Percentiles rank a stretch among this genome's conserved stretches.
These are phyloP conservation scores for Numenius phaeopus DNA, from an alignment of 2,797 vertebrate genomes.

Conservation along the genomic window DNA sequence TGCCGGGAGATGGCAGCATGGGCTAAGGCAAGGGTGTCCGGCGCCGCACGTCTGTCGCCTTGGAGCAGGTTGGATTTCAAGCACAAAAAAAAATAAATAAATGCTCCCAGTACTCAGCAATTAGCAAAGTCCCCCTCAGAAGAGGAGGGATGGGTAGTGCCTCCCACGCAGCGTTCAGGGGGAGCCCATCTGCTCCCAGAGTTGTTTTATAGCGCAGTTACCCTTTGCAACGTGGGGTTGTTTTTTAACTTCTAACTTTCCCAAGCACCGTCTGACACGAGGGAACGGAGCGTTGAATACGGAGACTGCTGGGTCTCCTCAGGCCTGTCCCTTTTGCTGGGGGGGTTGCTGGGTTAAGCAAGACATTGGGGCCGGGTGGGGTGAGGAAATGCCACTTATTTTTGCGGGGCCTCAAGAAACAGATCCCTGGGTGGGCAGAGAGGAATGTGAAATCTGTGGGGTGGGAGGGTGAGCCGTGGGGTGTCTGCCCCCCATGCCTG, in stretches of 20 bases:
- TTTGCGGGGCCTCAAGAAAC: accelerated
- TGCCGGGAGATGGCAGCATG: constrained; percentile 79
- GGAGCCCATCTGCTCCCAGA: not conserved
- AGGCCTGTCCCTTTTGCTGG: not conserved
- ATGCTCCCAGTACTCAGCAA: accelerated
- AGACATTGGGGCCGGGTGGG: not conserved
- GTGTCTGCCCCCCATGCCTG: accelerated
- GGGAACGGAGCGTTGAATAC: accelerated
- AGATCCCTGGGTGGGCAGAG: accelerated
- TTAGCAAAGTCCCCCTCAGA: not conserved
- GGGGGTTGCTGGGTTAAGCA: not conserved
- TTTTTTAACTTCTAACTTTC: not conserved
- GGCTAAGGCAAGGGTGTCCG: not conserved
- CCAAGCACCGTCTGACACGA: accelerated
- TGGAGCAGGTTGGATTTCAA: not conserved
- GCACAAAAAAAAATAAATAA: not conserved
- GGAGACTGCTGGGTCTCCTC: not conserved
- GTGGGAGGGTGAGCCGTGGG: accelerated
- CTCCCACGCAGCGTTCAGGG: not conserved
- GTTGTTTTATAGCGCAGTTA: accelerated
- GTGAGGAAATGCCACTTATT: not conserved
- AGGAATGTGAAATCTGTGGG: accelerated
- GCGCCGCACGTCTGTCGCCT: not conserved
- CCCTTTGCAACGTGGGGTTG: not conserved
- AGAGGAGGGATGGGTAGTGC: not conserved